Conservation (phyloP, 2,113 vertebrate genomes). For the Paraplagusia blochii region DNA sequence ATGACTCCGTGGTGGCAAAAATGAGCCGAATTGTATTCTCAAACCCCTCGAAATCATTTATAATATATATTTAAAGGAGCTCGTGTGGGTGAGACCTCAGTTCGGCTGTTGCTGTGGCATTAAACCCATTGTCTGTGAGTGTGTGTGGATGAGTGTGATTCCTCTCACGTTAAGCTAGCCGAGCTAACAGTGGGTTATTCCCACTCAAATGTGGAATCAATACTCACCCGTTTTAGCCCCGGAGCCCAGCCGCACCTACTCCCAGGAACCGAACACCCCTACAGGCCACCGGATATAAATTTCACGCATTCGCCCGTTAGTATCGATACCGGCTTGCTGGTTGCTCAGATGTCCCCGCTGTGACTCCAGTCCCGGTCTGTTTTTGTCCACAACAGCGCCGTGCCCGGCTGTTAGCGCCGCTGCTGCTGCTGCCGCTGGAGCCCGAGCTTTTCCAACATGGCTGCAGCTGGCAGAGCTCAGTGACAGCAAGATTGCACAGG, state of each 20-base stretch:
- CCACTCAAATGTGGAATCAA: slow-evolving; percentile 54
- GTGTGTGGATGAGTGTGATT: slow-evolving; percentile 20
- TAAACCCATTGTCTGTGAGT: slow-evolving; percentile 64
- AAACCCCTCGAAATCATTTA: neutral
- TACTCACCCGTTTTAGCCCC: slow-evolving; percentile 60
- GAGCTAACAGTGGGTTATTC: slow-evolving; percentile 61
- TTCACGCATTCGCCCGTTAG: neutral
- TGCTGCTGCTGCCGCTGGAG: slow-evolving; percentile 30
- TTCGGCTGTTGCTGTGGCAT: slow-evolving; percentile 15
- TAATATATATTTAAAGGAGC: neutral
- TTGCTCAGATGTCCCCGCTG: slow-evolving; percentile 24
- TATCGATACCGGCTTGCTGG: slow-evolving; percentile 36
- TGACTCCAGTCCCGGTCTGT: slow-evolving; percentile 43
- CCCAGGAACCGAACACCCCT: slow-evolving; percentile 19
- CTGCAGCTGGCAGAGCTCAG: slow-evolving; percentile 54
- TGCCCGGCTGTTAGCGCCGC: slow-evolving; percentile 55
- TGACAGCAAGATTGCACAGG: slow-evolving; percentile 19
- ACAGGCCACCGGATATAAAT: slow-evolving; percentile 2
- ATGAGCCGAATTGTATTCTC: slow-evolving; percentile 1
- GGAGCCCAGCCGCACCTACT: slow-evolving; percentile 46
- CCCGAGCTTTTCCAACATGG: slow-evolving; percentile 61
- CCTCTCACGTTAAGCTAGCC: slow-evolving; percentile 71
- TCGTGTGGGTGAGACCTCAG: neutral
- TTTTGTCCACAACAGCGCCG: slow-evolving; percentile 71
- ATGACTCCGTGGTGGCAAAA: slow-evolving; percentile 49